Percentiles rank a stretch among this genome's conserved stretches.
phyloP scores from a whole-genome alignment of 2,888 invertebrate genomes.

The Caenorhabditis macrosperma region DNA sequence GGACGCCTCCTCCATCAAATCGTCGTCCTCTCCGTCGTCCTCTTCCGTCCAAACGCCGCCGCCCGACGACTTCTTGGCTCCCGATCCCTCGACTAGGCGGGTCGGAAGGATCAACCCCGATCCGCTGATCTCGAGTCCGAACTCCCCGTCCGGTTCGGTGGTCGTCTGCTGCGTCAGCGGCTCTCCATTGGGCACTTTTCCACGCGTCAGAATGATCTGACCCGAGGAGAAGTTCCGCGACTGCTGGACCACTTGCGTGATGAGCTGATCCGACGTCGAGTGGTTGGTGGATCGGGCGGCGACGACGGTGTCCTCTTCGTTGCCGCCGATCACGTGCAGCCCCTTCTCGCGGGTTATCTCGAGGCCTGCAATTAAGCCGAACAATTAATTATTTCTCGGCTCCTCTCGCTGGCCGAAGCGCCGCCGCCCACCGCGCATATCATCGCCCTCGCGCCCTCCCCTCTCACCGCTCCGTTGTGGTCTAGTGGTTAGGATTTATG shows the following conservation, averaged over 20 bases:
- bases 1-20: slow-evolving; percentile 49
- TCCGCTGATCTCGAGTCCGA: slow-evolving; percentile 59
- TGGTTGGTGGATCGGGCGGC: slow-evolving; percentile 41
- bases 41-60: slow-evolving; percentile 43
- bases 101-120: slow-evolving; percentile 12
- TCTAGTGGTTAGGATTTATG: slow-evolving; percentile 71
- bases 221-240: slow-evolving; percentile 66
- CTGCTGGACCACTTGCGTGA: slow-evolving; percentile 52
- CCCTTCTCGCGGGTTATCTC: slow-evolving; percentile 62
- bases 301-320: slow-evolving; percentile 49
- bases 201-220: slow-evolving; percentile 67
- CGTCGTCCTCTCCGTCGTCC: slow-evolving; percentile 53
- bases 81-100: slow-evolving; percentile 12
- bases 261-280: slow-evolving; percentile 47
- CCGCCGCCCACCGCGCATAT: not conserved
- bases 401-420: no score
- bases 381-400: no score
- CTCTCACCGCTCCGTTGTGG: slow-evolving; percentile 61
- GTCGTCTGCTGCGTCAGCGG: slow-evolving; percentile 42
- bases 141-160: slow-evolving; percentile 29
- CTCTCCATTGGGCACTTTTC: slow-evolving; percentile 53
- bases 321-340: slow-evolving; percentile 58
- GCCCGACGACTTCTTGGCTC: not conserved
- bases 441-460: not conserved
- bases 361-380: slow-evolving; percentile 54